phyloP scores from a whole-genome alignment of 92 coral and sea anemone genomes.

The Chrysogorgia sp. region DNA sequence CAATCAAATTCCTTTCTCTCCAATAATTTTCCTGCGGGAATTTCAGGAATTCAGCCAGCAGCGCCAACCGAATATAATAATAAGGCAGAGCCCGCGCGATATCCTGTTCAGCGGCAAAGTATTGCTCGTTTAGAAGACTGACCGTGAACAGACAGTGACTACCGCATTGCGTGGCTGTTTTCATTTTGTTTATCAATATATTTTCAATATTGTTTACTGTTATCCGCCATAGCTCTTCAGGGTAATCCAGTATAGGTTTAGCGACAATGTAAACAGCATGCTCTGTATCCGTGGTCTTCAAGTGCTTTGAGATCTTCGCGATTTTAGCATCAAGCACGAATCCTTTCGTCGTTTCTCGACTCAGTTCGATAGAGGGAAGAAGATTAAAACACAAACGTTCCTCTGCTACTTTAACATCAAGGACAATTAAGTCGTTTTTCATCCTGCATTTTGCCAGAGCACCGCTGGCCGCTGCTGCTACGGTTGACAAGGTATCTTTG shows the following conservation, averaged over 20 bases:
- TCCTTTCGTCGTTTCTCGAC: neutral
- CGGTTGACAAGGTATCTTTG: constrained; percentile 1
- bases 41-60: too few species aligned
- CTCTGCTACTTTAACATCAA: constrained; percentile 5
- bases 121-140: too few species aligned
- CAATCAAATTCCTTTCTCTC: too few species aligned
- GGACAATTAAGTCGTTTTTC: neutral
- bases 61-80: too few species aligned
- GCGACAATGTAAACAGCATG: constrained; percentile 26
- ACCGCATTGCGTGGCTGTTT: too few species aligned
- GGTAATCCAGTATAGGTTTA: constrained; percentile 3
- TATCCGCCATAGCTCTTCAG: too few species aligned
- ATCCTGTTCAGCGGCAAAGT: too few species aligned
- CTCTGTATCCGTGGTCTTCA: constrained; percentile 14
- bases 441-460: constrained; percentile 1
- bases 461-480: neutral
- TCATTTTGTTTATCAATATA: too few species aligned
- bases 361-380: constrained; percentile 5
- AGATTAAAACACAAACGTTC: neutral
- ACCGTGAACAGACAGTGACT: too few species aligned
- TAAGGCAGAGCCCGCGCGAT: too few species aligned
- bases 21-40: too few species aligned
- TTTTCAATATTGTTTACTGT: too few species aligned
- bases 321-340: constrained; percentile 11
- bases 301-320: neutral